Evolutionary conservation across 2,113 vertebrate genomes (phyloP).

Genomic region (Mastomys natalensis): DNA sequence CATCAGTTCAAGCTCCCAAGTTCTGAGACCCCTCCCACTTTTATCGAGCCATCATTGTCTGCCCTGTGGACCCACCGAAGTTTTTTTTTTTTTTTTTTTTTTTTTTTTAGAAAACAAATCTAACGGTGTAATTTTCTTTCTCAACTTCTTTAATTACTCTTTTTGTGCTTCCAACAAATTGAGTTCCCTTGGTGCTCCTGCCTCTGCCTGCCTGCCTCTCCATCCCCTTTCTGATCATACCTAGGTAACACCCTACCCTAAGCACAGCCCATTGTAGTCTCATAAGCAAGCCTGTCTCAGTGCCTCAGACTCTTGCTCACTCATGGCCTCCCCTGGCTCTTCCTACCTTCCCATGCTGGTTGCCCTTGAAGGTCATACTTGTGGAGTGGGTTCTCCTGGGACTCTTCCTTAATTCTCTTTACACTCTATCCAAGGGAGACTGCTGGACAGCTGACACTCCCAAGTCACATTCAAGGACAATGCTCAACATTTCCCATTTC

Average conservation of each 20-base stretch:
- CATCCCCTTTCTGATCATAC: background rate
- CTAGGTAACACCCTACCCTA: background rate
- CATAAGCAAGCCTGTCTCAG: background rate
- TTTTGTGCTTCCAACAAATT: background rate
- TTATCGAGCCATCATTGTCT: background rate
- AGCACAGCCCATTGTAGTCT: background rate
- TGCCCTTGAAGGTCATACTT: background rate
- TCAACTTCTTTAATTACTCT: background rate
- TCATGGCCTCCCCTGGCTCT: background rate
- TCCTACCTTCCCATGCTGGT: background rate
- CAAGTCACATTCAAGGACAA: background rate
- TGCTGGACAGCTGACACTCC: background rate
- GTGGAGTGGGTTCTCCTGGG: background rate
- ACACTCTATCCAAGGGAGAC: background rate
- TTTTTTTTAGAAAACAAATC: background rate
- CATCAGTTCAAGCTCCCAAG: background rate
- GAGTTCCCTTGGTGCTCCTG: background rate
- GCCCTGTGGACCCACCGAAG: accelerated
- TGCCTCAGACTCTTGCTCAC: background rate
- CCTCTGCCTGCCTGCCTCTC: background rate
- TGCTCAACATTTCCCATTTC: accelerated
- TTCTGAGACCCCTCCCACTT: background rate
- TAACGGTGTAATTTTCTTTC: background rate
- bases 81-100: background rate
- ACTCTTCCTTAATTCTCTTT: background rate